Conservation (phyloP, 2,113 vertebrate species). For the Genyomyrus donnyi region DNA sequence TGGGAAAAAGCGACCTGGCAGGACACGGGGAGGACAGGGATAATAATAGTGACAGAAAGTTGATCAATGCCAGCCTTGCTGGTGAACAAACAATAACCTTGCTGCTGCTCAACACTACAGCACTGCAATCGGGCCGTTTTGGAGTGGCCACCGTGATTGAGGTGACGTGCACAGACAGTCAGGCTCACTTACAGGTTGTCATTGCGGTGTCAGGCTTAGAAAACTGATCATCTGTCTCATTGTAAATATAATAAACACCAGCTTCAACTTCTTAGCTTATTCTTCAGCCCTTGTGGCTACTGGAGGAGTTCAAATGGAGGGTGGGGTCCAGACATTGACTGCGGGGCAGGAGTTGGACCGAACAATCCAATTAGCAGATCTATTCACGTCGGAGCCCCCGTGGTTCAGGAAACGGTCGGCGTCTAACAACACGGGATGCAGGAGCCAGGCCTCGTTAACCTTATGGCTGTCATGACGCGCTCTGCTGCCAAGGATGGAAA, state of each 20-base stretch:
- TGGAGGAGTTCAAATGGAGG: not conserved
- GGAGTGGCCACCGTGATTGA: not conserved
- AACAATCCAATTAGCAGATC: conserved; percentile 21
- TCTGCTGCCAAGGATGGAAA: not conserved
- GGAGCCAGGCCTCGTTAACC: not conserved
- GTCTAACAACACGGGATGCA: not conserved
- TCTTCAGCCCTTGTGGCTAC: too few species aligned
- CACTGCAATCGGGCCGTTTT: not conserved
- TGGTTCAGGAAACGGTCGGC: not conserved
- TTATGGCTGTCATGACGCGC: not conserved
- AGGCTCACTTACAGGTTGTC: not conserved
- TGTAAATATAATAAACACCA: not conserved
- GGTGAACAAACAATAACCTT: not conserved
- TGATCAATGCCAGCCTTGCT: not conserved
- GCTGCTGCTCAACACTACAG: not conserved
- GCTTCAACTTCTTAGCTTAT: not conserved
- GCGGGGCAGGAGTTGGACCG: not conserved
- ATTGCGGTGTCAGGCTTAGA: not conserved
- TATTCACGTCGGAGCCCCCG: not conserved
- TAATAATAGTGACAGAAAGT: not conserved
- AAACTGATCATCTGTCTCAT: not conserved
- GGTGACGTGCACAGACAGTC: not conserved
- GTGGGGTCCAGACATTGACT: not conserved
- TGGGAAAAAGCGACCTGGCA: not conserved
- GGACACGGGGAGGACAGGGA: not conserved